Evolutionary conservation across 2,888 invertebrate genomes (phyloP).

Genomic region (Noctua fimbriata): DNA sequence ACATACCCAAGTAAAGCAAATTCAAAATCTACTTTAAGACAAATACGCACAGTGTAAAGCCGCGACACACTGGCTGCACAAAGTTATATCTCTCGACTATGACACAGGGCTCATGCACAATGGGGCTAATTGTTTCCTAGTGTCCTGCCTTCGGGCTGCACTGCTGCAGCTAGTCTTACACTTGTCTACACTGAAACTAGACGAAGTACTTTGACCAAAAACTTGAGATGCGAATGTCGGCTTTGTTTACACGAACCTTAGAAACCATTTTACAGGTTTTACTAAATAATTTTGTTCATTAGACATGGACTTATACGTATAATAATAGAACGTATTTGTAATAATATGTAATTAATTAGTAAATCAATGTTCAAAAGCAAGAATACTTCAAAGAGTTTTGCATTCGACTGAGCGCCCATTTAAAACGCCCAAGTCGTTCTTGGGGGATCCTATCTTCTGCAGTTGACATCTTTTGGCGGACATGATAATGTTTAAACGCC

Average conservation of each 20-base stretch:
- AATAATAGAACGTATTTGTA: neutral
- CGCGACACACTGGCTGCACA: slow-evolving; percentile 26
- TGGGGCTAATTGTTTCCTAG: slow-evolving; percentile 60
- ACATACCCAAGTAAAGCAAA: neutral
- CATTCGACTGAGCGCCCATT: neutral
- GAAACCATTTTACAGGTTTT: neutral
- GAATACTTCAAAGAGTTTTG: neutral
- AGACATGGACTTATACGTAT: neutral
- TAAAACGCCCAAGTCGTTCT: neutral
- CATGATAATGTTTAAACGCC: neutral
- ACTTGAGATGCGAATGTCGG: neutral
- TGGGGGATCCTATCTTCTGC: neutral
- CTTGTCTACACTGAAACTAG: slow-evolving; percentile 8
- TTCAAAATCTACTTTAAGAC: slow-evolving; percentile 29
- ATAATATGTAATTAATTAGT: neutral
- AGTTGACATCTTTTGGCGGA: neutral
- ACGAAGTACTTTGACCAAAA: slow-evolving; percentile 14
- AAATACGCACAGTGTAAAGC: slow-evolving; percentile 35
- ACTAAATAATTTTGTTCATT: neutral
- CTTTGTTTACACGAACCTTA: neutral
- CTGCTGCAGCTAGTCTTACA: slow-evolving; percentile 30
- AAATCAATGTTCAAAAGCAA: neutral
- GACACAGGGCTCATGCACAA: slow-evolving; percentile 49
- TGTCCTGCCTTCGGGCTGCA: slow-evolving; percentile 50
- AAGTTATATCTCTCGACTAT: slow-evolving; percentile 25